Percentiles rank a stretch among this genome's conserved stretches.
Evolutionary conservation across 64 coral and sea anemone species (phyloP).

Genomic region (Pocillopora verrucosa): DNA sequence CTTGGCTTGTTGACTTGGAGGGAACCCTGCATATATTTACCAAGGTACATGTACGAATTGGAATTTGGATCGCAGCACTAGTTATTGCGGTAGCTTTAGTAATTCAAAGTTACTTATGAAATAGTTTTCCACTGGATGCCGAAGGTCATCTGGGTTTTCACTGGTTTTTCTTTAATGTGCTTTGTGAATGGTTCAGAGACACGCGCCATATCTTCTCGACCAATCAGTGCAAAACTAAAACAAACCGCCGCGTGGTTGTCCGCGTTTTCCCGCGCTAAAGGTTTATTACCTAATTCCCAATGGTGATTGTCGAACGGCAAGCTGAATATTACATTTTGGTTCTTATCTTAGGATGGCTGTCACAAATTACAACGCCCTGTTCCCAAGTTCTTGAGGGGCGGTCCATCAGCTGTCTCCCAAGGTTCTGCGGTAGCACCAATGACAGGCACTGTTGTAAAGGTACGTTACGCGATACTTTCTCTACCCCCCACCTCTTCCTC

Average conservation of each 20-base stretch:
- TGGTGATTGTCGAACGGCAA: background rate
- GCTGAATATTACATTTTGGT: background rate
- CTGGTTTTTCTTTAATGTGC: too few species aligned
- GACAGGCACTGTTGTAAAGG: slow-evolving; percentile 77
- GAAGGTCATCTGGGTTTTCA: too few species aligned
- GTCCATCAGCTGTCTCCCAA: background rate
- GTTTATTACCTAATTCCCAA: background rate
- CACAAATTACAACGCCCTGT: slow-evolving; percentile 54
- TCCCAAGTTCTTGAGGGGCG: slow-evolving; percentile 66
- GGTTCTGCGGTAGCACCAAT: slow-evolving; percentile 64
- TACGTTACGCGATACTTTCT: background rate
- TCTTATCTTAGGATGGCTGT: slow-evolving; percentile 46
- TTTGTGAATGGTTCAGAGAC: too few species aligned
- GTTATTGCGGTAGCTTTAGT: too few species aligned
- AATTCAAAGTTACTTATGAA: too few species aligned
- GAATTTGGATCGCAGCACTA: too few species aligned
- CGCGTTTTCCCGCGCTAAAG: background rate
- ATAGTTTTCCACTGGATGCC: background rate
- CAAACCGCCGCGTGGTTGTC: too few species aligned
- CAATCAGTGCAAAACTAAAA: background rate
- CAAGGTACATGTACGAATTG: slow-evolving; percentile 43
- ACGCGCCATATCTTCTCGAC: background rate
- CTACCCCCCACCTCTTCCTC: background rate
- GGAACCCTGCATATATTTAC: slow-evolving; percentile 96
- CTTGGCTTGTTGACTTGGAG: slow-evolving; percentile 83